phyloP scores from a whole-genome alignment of 2,888 invertebrate genomes.

The Timema podura region DNA sequence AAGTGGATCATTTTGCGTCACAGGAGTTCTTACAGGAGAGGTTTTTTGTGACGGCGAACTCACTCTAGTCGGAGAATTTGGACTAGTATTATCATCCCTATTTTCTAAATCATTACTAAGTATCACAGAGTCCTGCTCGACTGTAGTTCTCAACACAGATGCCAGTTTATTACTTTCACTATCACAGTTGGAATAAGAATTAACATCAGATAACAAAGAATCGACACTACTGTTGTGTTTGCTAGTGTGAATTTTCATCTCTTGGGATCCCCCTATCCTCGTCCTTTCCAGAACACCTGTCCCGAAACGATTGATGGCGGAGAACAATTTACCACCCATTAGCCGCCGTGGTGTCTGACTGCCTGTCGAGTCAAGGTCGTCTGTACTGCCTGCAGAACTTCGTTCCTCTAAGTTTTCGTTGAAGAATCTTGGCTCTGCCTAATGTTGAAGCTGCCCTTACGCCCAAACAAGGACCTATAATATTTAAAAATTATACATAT shows the following conservation, averaged over 20 bases:
- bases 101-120: conserved; percentile 16
- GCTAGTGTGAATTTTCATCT: conserved; percentile 13
- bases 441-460: conserved; percentile 34
- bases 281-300: conserved; percentile 23
- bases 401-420: conserved; percentile 35
- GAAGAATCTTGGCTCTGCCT: conserved; percentile 35
- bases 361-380: conserved; percentile 29
- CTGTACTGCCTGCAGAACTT: conserved; percentile 30
- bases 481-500: not conserved
- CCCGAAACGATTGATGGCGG: conserved; percentile 25
- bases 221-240: conserved; percentile 23
- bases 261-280: conserved; percentile 21
- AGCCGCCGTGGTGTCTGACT: conserved; percentile 20
- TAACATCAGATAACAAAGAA: conserved; percentile 15
- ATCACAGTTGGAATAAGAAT: conserved; percentile 11
- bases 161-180: not conserved
- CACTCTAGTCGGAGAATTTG: conserved; percentile 17
- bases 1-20: conserved; percentile 87
- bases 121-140: no score
- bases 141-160: no score
- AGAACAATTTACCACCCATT: conserved; percentile 22
- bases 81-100: conserved; percentile 11
- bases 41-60: conserved; percentile 46
- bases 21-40: conserved; percentile 71
- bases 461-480: conserved; percentile 33